These are phyloP conservation scores for Pseudoips prasinana DNA, from an alignment of 2,888 invertebrate genomes.

Conservation along the genomic window DNA sequence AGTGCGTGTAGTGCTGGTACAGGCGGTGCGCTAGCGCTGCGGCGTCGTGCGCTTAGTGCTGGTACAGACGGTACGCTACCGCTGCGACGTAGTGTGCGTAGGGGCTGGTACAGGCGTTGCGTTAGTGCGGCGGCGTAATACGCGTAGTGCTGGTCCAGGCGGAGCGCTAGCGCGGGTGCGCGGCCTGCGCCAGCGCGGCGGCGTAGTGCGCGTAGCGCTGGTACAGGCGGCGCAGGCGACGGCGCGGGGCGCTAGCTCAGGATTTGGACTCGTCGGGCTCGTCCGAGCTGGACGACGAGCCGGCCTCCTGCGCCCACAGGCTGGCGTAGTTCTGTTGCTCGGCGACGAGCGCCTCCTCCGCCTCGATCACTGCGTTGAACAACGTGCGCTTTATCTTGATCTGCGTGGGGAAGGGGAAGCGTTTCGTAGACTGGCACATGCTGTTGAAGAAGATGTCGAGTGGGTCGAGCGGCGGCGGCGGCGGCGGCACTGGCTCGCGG, in stretches of 20 bases:
- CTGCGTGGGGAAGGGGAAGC: slow-evolving; percentile 66
- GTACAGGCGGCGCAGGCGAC: slow-evolving; percentile 17
- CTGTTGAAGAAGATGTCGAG: slow-evolving; percentile 72
- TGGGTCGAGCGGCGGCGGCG: slow-evolving; percentile 46
- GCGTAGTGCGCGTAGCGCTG: slow-evolving; percentile 5
- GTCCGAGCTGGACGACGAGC: slow-evolving; percentile 50
- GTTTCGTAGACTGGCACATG: slow-evolving; percentile 74
- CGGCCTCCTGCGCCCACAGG: slow-evolving; percentile 58
- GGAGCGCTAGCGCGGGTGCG: too few species aligned
- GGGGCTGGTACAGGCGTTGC: too few species aligned
- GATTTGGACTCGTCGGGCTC: slow-evolving; percentile 46
- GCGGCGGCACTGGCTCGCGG: slow-evolving; percentile 24
- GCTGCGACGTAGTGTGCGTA: too few species aligned
- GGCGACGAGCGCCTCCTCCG: slow-evolving; percentile 66
- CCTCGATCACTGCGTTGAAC: slow-evolving; percentile 64
- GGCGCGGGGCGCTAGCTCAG: slow-evolving; percentile 44
- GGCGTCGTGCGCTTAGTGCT: too few species aligned
- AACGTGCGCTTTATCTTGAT: slow-evolving; percentile 65
- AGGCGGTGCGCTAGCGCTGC: too few species aligned
- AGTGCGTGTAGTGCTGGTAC: too few species aligned
- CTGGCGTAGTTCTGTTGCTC: slow-evolving; percentile 70
- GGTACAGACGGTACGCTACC: too few species aligned
- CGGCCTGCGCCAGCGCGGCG: not conserved
- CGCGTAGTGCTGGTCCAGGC: too few species aligned
- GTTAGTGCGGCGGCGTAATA: too few species aligned